A percentile compares a stretch with the other conserved stretches of the same genome.
Evolutionary conservation across 2,888 invertebrate genomes (phyloP).

Genomic region (Branchipolynoe longqiensis): DNA sequence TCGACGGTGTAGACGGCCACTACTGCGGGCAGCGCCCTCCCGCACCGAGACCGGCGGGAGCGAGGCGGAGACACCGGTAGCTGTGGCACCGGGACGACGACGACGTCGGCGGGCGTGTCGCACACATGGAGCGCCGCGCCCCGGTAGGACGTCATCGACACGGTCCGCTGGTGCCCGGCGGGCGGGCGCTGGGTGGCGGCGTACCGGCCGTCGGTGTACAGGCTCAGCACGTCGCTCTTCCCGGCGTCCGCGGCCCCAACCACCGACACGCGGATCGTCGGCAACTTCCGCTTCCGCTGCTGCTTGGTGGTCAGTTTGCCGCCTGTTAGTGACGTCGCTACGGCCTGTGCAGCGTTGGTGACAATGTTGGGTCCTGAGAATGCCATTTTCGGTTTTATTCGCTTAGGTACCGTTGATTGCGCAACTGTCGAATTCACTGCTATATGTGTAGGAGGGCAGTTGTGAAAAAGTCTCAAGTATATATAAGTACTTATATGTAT

Average conservation of each 20-base stretch:
- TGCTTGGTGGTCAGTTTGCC: background rate
- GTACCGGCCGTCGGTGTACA: conserved; percentile 12
- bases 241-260: conserved; percentile 21
- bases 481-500: too few relatives aligned
- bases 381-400: too few relatives aligned
- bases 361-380: too few relatives aligned
- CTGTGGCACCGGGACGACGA: too few relatives aligned
- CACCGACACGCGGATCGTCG: background rate
- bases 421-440: too few relatives aligned
- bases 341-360: too few relatives aligned
- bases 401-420: too few relatives aligned
- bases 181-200: background rate
- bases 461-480: too few relatives aligned
- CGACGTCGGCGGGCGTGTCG: background rate
- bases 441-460: too few relatives aligned
- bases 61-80: too few relatives aligned
- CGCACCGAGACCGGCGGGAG: background rate
- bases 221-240: conserved; percentile 1
- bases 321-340: too few relatives aligned
- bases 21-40: background rate
- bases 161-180: background rate
- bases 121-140: background rate
- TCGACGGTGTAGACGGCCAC: conserved; percentile 37
- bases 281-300: background rate
- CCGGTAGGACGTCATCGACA: background rate